phyloP scores from a whole-genome alignment of 2,888 invertebrate species.

The Drosophila anomalata region DNA sequence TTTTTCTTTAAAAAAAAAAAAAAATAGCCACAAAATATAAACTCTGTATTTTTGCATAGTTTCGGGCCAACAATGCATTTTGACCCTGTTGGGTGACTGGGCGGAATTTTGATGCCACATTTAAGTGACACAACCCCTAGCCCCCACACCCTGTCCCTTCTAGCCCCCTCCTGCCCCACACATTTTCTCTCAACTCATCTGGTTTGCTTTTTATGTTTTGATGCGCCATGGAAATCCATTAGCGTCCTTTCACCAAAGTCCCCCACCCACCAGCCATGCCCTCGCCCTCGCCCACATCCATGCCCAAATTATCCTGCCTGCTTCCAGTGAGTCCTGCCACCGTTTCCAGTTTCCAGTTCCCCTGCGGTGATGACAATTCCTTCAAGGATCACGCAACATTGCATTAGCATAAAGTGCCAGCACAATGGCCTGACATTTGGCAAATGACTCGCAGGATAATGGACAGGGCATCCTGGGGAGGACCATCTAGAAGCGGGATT shows the following conservation, averaged over 20 bases:
- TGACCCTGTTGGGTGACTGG: constrained; percentile 36
- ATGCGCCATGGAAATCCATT: constrained; percentile 51
- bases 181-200: constrained; percentile 23
- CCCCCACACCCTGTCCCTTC: not conserved
- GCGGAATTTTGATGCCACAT: constrained; percentile 31
- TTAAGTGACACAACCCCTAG: constrained; percentile 10
- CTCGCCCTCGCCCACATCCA: too few relatives aligned
- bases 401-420: constrained; percentile 53
- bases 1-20: too few relatives aligned
- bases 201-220: constrained; percentile 34
- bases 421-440: constrained; percentile 44
- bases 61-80: constrained; percentile 40
- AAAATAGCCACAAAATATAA: not conserved
- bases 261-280: not conserved
- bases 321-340: not conserved
- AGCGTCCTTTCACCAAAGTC: constrained; percentile 16
- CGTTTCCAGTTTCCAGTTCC: constrained; percentile 5
- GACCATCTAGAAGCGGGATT: not conserved
- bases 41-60: not conserved
- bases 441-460: constrained; percentile 37
- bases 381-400: constrained; percentile 51
- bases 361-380: constrained; percentile 47
- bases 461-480: constrained; percentile 8
- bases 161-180: not conserved
- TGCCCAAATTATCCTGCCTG: constrained; percentile 2